A percentile compares a stretch with the other conserved stretches of the same genome.
These are phyloP conservation scores for Protosalanx chinensis DNA, from an alignment of 2,797 vertebrate species.

Conservation along the genomic window DNA sequence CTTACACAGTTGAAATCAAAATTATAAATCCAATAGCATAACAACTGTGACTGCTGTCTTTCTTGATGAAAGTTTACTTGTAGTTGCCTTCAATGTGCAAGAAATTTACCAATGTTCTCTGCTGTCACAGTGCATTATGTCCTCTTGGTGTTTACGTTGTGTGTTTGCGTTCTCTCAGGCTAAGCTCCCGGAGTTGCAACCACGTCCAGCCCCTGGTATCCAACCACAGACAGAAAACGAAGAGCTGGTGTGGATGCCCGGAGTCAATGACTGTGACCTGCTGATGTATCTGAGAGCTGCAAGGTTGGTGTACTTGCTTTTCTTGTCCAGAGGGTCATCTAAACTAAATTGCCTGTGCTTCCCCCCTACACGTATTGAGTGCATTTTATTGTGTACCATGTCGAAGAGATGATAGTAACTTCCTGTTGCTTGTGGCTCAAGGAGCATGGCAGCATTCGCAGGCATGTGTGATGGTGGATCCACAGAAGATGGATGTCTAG, in stretches of 20 bases:
- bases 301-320: slow-evolving; percentile 1
- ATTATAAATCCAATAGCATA: too few relatives aligned
- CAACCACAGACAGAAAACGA: slow-evolving; percentile 87
- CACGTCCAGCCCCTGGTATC: slow-evolving; percentile 74
- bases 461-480: slow-evolving; percentile 99
- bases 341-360: neutral
- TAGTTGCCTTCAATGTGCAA: neutral
- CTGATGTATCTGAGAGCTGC: slow-evolving; percentile 98
- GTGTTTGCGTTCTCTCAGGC: slow-evolving; percentile 71
- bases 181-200: slow-evolving; percentile 94
- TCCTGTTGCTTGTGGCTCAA: slow-evolving; percentile 52
- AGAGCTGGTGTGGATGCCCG: slow-evolving; percentile 96
- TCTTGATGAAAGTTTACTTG: neutral
- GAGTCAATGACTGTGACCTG: slow-evolving; percentile 97
- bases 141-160: neutral
- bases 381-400: neutral
- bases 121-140: neutral
- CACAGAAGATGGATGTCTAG: slow-evolving; percentile 95
- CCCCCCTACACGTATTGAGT: neutral
- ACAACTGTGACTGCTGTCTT: too few relatives aligned
- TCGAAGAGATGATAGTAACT: slow-evolving; percentile 15
- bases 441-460: slow-evolving; percentile 99
- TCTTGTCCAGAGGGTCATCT: neutral
- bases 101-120: neutral
- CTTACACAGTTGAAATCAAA: too few relatives aligned